Percentiles rank a stretch among this genome's conserved stretches.
phyloP scores from a whole-genome alignment of 2,888 invertebrate genomes.

The Penaeus monodon region DNA sequence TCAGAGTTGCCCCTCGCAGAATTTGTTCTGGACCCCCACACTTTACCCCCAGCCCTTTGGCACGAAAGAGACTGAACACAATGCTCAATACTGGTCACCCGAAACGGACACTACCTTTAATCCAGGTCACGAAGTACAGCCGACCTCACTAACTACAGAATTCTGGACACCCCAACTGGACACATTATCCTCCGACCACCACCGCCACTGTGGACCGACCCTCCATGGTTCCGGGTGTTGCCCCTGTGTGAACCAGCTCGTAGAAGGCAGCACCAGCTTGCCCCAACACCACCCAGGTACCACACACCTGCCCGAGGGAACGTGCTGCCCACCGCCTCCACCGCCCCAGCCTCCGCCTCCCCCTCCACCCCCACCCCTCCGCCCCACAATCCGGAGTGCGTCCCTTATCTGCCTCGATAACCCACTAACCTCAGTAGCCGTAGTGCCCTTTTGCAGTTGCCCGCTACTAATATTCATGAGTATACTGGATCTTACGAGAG shows the following conservation, averaged over 20 bases:
- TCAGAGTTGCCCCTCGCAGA: too few species aligned
- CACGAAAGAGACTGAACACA: too few species aligned
- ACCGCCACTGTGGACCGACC: background rate
- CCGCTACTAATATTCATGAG: slow-evolving; percentile 54
- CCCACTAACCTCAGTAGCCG: slow-evolving; percentile 35
- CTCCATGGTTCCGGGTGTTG: too few species aligned
- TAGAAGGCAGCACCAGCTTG: too few species aligned
- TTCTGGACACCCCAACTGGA: slow-evolving; percentile 16
- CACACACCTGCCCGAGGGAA: background rate
- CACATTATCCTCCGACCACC: slow-evolving; percentile 5
- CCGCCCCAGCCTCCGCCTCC: slow-evolving; percentile 9
- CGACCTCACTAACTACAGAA: slow-evolving; percentile 13
- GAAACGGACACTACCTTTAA: too few species aligned
- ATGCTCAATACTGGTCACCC: too few species aligned
- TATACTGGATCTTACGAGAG: slow-evolving; percentile 25
- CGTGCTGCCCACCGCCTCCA: background rate
- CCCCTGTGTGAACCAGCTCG: too few species aligned
- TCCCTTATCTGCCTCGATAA: slow-evolving; percentile 28
- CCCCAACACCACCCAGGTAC: background rate
- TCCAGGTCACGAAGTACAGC: background rate
- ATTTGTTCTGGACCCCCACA: too few species aligned
- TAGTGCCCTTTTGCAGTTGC: slow-evolving; percentile 36
- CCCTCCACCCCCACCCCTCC: slow-evolving; percentile 7
- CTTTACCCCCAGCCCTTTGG: too few species aligned
- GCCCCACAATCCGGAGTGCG: slow-evolving; percentile 25